These are phyloP conservation scores for Limnephilus marmoratus DNA, from an alignment of 2,888 invertebrate genomes.

Conservation along the genomic window DNA sequence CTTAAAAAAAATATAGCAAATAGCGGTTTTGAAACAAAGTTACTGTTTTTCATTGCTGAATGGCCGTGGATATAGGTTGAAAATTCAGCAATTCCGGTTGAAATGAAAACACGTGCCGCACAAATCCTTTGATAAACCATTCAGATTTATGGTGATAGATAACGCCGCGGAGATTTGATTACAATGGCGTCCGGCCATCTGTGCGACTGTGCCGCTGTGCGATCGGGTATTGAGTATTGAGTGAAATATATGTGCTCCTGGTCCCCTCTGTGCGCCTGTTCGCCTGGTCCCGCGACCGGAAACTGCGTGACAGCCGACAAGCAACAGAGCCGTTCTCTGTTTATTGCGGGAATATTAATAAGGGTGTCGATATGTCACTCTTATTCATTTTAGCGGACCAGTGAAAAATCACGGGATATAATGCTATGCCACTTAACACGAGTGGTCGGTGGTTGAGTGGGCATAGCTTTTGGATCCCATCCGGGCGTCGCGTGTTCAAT, in stretches of 20 bases:
- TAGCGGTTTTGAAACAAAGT: neutral
- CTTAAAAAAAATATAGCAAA: neutral
- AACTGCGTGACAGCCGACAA: conserved; percentile 42
- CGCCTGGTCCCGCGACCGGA: conserved; percentile 41
- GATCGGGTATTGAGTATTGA: conserved; percentile 46
- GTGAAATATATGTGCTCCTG: conserved; percentile 59
- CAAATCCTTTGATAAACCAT: conserved; percentile 58
- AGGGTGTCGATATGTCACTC: conserved; percentile 57
- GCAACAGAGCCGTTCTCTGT: conserved; percentile 32
- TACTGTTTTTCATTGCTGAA: neutral
- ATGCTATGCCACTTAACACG: no score
- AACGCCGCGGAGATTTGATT: conserved; percentile 64
- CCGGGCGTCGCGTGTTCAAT: no score
- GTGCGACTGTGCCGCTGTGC: conserved; percentile 38
- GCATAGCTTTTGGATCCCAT: no score
- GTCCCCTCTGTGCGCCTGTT: conserved; percentile 38
- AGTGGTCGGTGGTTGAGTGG: no score
- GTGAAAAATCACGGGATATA: no score
- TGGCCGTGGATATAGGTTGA: neutral
- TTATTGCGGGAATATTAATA: conserved; percentile 59
- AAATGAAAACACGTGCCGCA: conserved; percentile 42
- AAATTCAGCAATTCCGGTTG: neutral
- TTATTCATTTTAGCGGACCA: neutral
- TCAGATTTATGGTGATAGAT: conserved; percentile 65
- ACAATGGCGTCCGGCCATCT: conserved; percentile 54